Evolutionary conservation across 2,888 invertebrate genomes (phyloP).

Genomic region (Hofmannophila pseudospretella): DNA sequence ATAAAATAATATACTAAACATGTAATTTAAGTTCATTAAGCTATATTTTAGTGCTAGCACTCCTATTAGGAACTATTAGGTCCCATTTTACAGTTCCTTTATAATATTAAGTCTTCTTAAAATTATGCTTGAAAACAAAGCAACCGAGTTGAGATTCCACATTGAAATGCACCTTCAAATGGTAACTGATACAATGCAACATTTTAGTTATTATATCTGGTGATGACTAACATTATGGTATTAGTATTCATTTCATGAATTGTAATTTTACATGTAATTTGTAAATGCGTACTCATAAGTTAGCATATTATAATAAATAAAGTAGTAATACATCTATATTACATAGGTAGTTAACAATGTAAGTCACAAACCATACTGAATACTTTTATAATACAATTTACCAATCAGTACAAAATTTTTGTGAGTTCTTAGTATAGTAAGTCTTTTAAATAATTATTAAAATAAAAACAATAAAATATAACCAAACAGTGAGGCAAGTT

Average conservation of each 20-base stretch:
- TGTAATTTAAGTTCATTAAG: background rate
- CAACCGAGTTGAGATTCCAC: background rate
- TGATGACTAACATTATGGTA: slow-evolving; percentile 1
- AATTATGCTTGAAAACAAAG: background rate
- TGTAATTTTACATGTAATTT: background rate
- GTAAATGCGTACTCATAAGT: background rate
- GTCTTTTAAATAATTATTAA: background rate
- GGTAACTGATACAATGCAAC: background rate
- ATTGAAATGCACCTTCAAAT: background rate
- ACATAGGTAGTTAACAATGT: background rate
- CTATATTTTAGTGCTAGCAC: background rate
- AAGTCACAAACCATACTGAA: slow-evolving; percentile 3
- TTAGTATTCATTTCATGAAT: background rate
- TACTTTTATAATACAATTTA: background rate
- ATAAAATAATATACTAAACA: slow-evolving; percentile 2
- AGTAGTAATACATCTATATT: background rate
- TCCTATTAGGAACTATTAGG: background rate
- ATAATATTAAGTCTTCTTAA: background rate
- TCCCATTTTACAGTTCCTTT: background rate
- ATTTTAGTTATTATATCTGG: too few species aligned
- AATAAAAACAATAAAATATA: background rate
- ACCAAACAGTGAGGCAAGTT: slow-evolving; percentile 25
- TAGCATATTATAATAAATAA: background rate
- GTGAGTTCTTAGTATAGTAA: background rate
- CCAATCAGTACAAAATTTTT: background rate